Evolutionary conservation across 1,140 invertebrate species (phyloP).

Genomic region (Dinothrombium tinctorium): DNA sequence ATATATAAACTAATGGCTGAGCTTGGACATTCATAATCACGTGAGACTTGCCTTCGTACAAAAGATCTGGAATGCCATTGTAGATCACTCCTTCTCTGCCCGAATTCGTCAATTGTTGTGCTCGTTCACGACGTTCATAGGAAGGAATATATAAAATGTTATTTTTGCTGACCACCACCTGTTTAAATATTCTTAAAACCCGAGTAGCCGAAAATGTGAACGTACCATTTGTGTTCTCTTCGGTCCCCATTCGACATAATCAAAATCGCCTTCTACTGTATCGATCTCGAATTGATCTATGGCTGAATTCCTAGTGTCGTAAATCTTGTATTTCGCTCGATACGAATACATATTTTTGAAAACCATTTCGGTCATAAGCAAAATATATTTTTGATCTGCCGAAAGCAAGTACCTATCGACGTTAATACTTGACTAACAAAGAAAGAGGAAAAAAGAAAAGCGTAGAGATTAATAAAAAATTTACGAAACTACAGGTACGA

Average conservation of each 20-base stretch:
- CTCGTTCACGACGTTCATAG: not conserved
- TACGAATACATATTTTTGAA: constrained; percentile 3
- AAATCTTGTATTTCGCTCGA: constrained; percentile 5
- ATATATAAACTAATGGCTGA: not conserved
- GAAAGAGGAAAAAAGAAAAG: constrained; percentile 3
- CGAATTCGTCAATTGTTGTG: constrained; percentile 8
- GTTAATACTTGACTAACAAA: constrained; percentile 11
- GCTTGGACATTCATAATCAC: not conserved
- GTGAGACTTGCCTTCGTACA: constrained; percentile 17
- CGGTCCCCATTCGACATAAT: constrained; percentile 20
- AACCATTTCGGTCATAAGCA: constrained; percentile 11
- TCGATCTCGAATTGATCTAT: not conserved
- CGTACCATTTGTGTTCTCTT: constrained; percentile 19
- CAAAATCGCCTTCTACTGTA: constrained; percentile 2
- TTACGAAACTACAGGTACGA: too few relatives aligned
- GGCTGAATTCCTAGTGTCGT: not conserved
- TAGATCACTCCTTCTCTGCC: constrained; percentile 18
- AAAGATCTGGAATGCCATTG: constrained; percentile 25
- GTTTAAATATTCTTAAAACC: not conserved
- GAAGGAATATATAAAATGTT: too few relatives aligned
- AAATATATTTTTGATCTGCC: constrained; percentile 12
- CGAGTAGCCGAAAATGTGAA: not conserved
- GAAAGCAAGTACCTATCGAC: constrained; percentile 13
- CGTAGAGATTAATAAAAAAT: not conserved
- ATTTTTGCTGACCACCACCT: not conserved